Evolutionary conservation across 2,113 vertebrate genomes (phyloP), one percentile per base, ranked within the genome.

Genomic region (Upupa epops): DNA sequence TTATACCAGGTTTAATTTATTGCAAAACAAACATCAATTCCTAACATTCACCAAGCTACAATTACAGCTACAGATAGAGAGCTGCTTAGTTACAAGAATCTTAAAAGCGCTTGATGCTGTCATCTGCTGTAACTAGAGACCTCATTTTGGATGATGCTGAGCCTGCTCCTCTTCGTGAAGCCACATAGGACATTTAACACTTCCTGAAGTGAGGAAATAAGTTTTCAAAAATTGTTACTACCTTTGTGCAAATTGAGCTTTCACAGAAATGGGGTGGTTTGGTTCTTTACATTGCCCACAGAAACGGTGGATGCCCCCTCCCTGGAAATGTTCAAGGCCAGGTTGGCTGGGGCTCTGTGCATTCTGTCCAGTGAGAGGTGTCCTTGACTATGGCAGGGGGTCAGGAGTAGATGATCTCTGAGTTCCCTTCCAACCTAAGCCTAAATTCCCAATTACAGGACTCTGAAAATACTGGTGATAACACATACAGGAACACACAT

Each of bases 111-210:
- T 32, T 24, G 46, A 7, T 9, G n/a, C 49, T 64, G 51, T 46
- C 28, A 32, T 25, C 34, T 37, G 25, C 13, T 1, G 0, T 40
- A 48, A 54, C 32, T 31, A 15, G 1, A 29, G 60, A 69, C 17
- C 21, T 54, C 59, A n/a, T 21, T 48, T 24, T 6, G 26, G 28
- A 31, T 0, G 2, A 49, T 12, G 21, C 4, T 1, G 22, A 49
- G 18, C 25, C 22, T 24, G 19, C 20, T 60, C 6, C 18, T 46
- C 65, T 34, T 42, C 0, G 2, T 24, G 20, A 68, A 48, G 11
- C 9, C 12, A 16, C 0, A 2, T 3, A 46, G 8, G 17, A 59
- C n/a, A 16, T 16, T 48, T 24, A 6, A 7, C 40, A 42, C 40
- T 42, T 42, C 40, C 11, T 15, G 26, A 52, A 58, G 19, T 5